A percentile compares a stretch with the other conserved stretches of the same genome.
Conservation (phyloP, 2,113 vertebrate species). For the Mirounga angustirostris region DNA sequence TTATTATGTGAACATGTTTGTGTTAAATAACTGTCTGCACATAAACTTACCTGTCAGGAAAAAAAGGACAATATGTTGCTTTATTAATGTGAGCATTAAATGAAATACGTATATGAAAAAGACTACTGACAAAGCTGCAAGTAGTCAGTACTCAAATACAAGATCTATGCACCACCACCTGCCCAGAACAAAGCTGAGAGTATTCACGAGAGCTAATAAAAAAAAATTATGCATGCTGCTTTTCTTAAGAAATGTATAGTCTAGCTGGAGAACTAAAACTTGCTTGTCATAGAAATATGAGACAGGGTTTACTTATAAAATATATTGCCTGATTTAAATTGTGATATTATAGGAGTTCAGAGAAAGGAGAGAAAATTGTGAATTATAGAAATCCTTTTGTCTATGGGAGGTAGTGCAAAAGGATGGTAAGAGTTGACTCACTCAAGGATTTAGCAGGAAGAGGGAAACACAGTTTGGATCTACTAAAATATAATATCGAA, state of each 20-base stretch:
- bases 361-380: neutral
- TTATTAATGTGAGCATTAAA: neutral
- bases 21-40: neutral
- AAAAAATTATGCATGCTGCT: neutral
- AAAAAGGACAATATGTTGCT: neutral
- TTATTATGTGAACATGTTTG: neutral
- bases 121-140: neutral
- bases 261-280: neutral
- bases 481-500: neutral
- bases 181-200: neutral
- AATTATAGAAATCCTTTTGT: neutral
- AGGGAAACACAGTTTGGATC: neutral
- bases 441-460: neutral
- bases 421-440: neutral
- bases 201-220: neutral
- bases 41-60: neutral
- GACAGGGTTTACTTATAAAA: neutral
- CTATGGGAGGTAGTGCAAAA: neutral
- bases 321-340: neutral
- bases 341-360: neutral
- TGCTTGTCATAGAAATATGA: neutral
- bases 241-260: neutral
- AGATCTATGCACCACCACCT: neutral
- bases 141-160: neutral
- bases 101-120: neutral